Evolutionary conservation across 2,888 invertebrate genomes (phyloP), one percentile per base, ranked within the genome.

Genomic region (Timema podura): DNA sequence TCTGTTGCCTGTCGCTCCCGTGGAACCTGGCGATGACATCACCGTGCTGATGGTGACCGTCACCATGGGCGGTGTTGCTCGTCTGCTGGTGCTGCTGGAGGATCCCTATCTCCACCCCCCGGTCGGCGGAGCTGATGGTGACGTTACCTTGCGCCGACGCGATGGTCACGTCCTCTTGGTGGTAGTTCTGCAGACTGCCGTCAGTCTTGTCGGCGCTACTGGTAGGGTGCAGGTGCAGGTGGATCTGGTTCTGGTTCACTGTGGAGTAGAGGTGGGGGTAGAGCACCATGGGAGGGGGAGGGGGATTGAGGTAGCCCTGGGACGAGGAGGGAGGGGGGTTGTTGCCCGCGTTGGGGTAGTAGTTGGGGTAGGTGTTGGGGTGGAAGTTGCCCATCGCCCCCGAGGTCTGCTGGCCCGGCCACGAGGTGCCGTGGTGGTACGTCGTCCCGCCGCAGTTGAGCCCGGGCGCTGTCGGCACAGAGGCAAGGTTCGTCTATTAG

Each of bases 181-280:
- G 71, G 64, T 69, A 69, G 57, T 61, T 59, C 68, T 68, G 68
- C 44, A 68, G 59, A 11, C 49, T 65, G 70, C 72, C 61, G 70
- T 48, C 46, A 46, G 46, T 70, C 6, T 68, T 72, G 48, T 64
- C 59, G 11, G 64, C 49, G 48, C 48, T 65, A 49, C 68, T 87
- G n/a, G n/a, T n/a, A n/a, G n/a, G n/a, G 80, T 93, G 92, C 47
- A 91, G 80, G 77, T 93, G 93, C 44, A 93, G 85, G 78, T 93
- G 93, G 73, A 93, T 92, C 83, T 93, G 92, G 80, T 92, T 93
- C 81, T 93, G 92, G 79, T 93, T 93, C 68, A 93, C 92, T 45
- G 92, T 92, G 59, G 92, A 92, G 80, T 92, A 91, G 0, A 92
- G 83, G 77, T 91, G 91, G 0, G 92, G 92, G 77, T 87, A 88